Base-by-base conservation (phyloP, 2,888 invertebrate genomes). In the Eurois occulta region DNA sequence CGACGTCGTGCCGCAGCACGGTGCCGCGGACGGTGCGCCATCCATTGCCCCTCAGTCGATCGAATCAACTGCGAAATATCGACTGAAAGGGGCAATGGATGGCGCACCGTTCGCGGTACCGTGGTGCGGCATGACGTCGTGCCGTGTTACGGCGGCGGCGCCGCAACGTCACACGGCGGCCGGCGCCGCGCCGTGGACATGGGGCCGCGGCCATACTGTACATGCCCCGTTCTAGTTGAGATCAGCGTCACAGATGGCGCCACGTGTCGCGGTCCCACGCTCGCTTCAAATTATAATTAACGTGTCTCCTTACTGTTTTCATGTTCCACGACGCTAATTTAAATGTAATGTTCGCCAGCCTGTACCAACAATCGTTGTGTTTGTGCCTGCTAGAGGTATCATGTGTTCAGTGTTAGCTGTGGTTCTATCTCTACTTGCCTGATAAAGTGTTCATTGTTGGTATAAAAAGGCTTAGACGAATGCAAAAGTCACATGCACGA, bases 241-340 rank as follows among this genome's bases (percentile, higher is more conserved):
- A 52, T 62, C 24, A 18, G 6, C 24, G 21, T 2, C 71, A 77
- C 80, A 82, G 75, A 76, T 86, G 80, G 75, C 80, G 55, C 72
- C 84, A 81, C 78, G 67, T 75, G 81, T 65, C 48, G 32, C 52
- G 28, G 72, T 86, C 81, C 73, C 87, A 88, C 74, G 73, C 73
- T 48, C 77, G 77, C 66, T 81, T 78, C 80, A 86, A 86, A 86
- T 87, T 87, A 88, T 88, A 88, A 87, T 87, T 81, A 88, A 80
- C 83, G 72, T 74, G 74, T 77, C 77, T 79, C 71, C 80, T 78
- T 80, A 78, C 75, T 72, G 77, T 80, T 84, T 79, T 85, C 77
- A 77, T 69, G 80, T 75, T 80, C 64, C n/a, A 76, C 78, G 67
- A 73, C 69, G 80, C 78, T 87, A 81, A 87, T 86, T 83, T 83